Base-by-base conservation (phyloP, 2,888 invertebrate species). In the Escarpia spicata region DNA sequence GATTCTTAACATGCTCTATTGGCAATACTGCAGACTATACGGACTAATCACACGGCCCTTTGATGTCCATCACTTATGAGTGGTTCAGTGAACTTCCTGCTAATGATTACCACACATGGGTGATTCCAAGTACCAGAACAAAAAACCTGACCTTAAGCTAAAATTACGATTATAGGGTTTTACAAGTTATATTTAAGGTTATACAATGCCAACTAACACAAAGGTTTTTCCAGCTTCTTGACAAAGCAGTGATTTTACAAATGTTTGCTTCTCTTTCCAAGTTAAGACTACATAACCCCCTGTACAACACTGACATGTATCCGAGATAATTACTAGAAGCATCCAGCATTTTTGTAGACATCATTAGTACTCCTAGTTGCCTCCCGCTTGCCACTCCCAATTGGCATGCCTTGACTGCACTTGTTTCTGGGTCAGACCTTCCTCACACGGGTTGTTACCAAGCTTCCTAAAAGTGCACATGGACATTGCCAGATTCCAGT, bases 381-480 rank as follows among this genome's bases (percentile, higher is more conserved):
- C 52, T 4, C 75, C 75, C 8, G 26, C 26, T 91, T 26, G 37
- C 91, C 91, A 31, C 91, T 91, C 91, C 91, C n/a, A 31, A 91
- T 31, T 91, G 91, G 91, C 31, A 31, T 91, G 31, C 43, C 2
- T 91, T 91, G 31, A 37, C 91, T 91, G 26, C 90, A 90, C 91
- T 91, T 12, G 91, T 91, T 91, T 91, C 91, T 91, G 91, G 91
- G 91, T 31, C 91, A 91, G 19, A 91, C 91, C 91, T 91, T 91
- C 37, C 37, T 0, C 6, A 31, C 31, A 26, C n/a, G n/a, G 37
- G 91, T 91, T 91, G 91, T 91, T 91, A 12, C 26, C 37, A 26
- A 12, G 37, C 91, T 91, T 31, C 31, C 91, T 19, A 26, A 26
- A 91, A 8, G 26, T 91, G n/a, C n/a, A 91, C n/a, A 91, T 31